Base-by-base conservation (phyloP, 2,113 vertebrate genomes). In the Mixornis gularis region DNA sequence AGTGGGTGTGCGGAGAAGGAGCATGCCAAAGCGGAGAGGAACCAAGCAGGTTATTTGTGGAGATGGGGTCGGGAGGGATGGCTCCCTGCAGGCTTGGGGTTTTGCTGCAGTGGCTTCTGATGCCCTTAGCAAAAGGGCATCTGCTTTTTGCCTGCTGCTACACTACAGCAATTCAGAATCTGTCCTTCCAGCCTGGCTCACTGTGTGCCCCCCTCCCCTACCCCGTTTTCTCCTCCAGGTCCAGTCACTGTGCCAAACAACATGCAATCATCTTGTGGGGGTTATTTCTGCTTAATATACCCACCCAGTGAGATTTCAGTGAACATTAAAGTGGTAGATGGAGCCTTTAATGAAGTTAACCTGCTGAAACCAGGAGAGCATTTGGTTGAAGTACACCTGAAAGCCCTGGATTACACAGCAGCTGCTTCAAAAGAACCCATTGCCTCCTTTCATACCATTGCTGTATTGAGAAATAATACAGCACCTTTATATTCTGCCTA, bases 271-370 rank as follows among this genome's bases (percentile, higher is more conserved):
- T 93, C 79, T 80, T 21, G 85, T 40, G 85, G 79, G 85, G 78
- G 36, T 95, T 96, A 95, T 96, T 97, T 96, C 97, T 95, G 94
- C 92, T 93, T 97, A 96, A 97, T 96, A 97, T 91, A 96, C 92
- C 93, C 74, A 93, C 81, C 72, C 90, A 85, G 92, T 77, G 95
- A 80, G 77, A 85, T 89, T 80, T 95, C 66, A 89, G 56, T 73
- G 96, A 97, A 97, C 96, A 97, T 97, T 96, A 97, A 97, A 98
- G 97, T 73, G 6, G 87, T 90, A 93, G 95, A 95, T 90, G 82
- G 94, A 93, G 91, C 92, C 87, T 96, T 97, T 98, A 98, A 98
- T 97, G 96, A 98, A 97, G 95, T 98, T 97, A 98, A 97, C 97
- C 97, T 97, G 96, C 96, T 91, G 94, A 96, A 97, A 96, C 94